A percentile compares a stretch with the other conserved stretches of the same genome.
These are phyloP conservation scores for Sitophilus oryzae DNA, from an alignment of 1,140 invertebrate genomes.

Conservation along the genomic window DNA sequence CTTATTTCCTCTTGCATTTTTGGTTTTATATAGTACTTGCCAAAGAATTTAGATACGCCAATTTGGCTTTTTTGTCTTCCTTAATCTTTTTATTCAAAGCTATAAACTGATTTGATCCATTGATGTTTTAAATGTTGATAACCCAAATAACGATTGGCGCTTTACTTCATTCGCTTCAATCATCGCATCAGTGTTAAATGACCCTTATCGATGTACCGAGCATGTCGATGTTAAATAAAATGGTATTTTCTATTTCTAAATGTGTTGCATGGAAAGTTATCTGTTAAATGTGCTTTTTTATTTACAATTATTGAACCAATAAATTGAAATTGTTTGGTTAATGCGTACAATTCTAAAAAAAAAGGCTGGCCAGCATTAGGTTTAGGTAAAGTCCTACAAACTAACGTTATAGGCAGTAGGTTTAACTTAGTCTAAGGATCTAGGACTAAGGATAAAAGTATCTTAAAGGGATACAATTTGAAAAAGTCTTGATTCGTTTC, in stretches of 20 bases:
- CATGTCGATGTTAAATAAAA: conserved; percentile 4
- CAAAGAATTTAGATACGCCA: too few species aligned
- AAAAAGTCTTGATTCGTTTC: background rate
- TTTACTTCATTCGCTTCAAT: background rate
- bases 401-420: background rate
- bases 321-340: too few species aligned
- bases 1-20: too few species aligned
- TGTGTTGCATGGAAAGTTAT: conserved; percentile 6
- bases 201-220: background rate
- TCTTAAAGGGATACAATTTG: too few species aligned
- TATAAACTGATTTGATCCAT: too few species aligned
- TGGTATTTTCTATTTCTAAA: background rate
- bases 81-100: too few species aligned
- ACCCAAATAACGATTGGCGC: too few species aligned
- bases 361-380: conserved; percentile 8
- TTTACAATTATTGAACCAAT: background rate
- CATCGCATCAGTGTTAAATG: too few species aligned
- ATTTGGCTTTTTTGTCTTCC: too few species aligned
- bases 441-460: background rate
- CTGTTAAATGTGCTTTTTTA: background rate
- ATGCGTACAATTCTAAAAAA: conserved; percentile 15
- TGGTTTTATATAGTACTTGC: too few species aligned
- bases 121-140: too few species aligned
- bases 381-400: background rate
- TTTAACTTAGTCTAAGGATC: background rate